These are phyloP conservation scores for Ptilonorhynchus violaceus DNA, from an alignment of 2,113 vertebrate species.

Conservation along the genomic window DNA sequence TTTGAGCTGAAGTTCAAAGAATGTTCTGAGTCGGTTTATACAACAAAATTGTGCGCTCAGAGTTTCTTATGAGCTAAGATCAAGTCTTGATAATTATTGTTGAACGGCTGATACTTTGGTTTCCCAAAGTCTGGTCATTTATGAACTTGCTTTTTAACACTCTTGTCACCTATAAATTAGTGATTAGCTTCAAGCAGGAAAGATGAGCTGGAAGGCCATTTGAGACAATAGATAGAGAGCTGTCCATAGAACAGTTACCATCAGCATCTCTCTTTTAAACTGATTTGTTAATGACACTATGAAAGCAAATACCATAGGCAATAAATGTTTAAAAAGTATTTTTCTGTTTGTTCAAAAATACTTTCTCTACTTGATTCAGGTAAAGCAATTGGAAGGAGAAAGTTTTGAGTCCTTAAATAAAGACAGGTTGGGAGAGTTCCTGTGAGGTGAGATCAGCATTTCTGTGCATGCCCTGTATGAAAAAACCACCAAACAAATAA, in stretches of 20 bases:
- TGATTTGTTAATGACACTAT: background rate
- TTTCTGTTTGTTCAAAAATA: background rate
- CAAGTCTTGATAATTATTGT: background rate
- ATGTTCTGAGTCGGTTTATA: background rate
- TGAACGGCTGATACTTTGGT: background rate
- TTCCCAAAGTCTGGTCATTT: background rate
- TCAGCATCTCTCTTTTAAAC: background rate
- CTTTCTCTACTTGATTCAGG: background rate
- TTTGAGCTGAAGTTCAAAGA: background rate
- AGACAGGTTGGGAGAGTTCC: background rate
- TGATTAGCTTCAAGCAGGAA: background rate
- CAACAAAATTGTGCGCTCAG: background rate
- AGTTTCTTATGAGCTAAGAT: background rate
- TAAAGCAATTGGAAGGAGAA: background rate
- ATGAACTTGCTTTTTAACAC: background rate
- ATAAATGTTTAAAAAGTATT: background rate
- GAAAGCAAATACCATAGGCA: background rate
- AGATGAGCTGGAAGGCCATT: conserved; percentile 25
- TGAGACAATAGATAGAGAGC: background rate
- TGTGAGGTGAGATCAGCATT: background rate
- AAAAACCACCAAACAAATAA: background rate
- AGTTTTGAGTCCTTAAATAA: background rate
- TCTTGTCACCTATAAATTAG: background rate
- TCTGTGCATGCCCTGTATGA: background rate
- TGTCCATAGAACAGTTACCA: background rate